Evolutionary conservation across 2,797 vertebrate species (phyloP).

Genomic region (Neomorphus geoffroyi): DNA sequence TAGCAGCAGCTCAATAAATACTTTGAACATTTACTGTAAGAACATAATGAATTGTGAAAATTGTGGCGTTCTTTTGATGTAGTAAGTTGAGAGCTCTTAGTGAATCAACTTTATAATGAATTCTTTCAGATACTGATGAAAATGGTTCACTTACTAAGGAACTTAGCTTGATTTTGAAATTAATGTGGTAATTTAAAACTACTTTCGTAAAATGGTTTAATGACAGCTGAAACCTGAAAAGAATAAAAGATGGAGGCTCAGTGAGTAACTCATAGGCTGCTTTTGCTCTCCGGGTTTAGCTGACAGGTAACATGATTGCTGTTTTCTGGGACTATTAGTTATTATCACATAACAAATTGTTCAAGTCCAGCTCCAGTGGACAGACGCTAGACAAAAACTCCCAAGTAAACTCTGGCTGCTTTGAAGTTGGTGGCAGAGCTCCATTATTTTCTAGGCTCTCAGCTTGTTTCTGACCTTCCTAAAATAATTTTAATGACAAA

Average conservation of each 20-base stretch:
- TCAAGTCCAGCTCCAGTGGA: neutral
- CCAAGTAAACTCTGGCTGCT: neutral
- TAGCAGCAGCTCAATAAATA: conserved; percentile 26
- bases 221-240: conserved; percentile 42
- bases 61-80: conserved; percentile 64
- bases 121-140: conserved; percentile 74
- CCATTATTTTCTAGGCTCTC: neutral
- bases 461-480: neutral
- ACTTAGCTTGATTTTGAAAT: conserved; percentile 75
- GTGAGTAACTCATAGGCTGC: neutral
- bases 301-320: neutral
- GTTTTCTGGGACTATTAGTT: neutral
- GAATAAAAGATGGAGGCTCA: conserved; percentile 26
- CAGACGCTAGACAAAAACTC: neutral
- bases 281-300: neutral
- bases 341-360: neutral
- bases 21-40: conserved; percentile 18
- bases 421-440: neutral
- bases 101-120: conserved; percentile 76
- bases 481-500: neutral
- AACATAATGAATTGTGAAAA: conserved; percentile 66
- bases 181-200: conserved; percentile 75
- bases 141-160: conserved; percentile 68
- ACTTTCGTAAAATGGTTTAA: conserved; percentile 57
- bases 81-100: conserved; percentile 71